Evolutionary conservation across 2,888 invertebrate genomes (phyloP).

Genomic region (Chalcis sispes): DNA sequence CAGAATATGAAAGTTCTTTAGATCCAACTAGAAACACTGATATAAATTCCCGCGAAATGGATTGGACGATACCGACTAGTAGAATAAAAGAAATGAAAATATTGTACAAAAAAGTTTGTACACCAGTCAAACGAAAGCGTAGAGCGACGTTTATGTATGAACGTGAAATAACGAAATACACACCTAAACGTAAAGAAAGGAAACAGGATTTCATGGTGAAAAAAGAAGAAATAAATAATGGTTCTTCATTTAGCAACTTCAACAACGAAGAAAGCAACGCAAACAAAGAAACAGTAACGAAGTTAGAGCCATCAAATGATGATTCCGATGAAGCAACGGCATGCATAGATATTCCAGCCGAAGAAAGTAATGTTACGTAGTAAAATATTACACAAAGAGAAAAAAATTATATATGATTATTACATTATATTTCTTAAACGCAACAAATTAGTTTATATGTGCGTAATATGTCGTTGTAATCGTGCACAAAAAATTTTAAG

Average conservation of each 20-base stretch:
- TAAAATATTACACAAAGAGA: conserved; percentile 47
- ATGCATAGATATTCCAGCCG: conserved; percentile 50
- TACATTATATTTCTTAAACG: conserved; percentile 56
- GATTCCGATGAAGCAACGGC: conserved; percentile 53
- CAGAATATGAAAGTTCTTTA: conserved; percentile 81
- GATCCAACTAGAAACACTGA: conserved; percentile 82
- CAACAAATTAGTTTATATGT: conserved; percentile 59
- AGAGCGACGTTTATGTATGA: conserved; percentile 73
- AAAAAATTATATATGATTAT: conserved; percentile 56
- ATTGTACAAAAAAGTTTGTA: conserved; percentile 78
- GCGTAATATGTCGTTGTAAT: conserved; percentile 57
- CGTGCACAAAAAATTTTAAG: conserved; percentile 56
- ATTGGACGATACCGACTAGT: conserved; percentile 85
- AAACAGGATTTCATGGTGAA: conserved; percentile 61
- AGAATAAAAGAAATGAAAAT: conserved; percentile 81
- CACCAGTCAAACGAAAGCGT: conserved; percentile 74
- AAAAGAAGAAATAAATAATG: conserved; percentile 60
- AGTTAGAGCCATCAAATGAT: conserved; percentile 48
- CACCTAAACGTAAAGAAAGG: conserved; percentile 61
- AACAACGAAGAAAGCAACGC: conserved; percentile 53
- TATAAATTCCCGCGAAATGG: conserved; percentile 77
- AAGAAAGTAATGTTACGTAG: conserved; percentile 56
- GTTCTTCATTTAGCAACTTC: conserved; percentile 55
- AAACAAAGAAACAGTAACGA: conserved; percentile 43
- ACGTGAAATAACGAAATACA: conserved; percentile 66